Base-by-base conservation (phyloP, 2,113 vertebrate species). In the Ivindomyrus marchei region DNA sequence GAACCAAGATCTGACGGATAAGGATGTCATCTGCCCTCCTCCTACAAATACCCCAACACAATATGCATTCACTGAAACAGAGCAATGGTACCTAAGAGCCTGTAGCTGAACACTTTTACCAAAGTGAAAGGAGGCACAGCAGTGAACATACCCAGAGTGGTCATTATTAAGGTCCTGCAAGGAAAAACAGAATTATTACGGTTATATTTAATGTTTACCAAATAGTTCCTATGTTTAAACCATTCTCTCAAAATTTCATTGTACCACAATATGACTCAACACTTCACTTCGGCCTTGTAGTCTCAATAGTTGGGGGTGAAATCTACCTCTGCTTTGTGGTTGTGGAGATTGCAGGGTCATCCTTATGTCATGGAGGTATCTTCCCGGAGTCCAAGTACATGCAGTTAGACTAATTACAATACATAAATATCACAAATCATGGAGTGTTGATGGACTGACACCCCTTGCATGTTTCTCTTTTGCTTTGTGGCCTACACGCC, bases 161-260 rank as follows among this genome's bases (percentile, higher is more conserved):
- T 93, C 93, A 94, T 90, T 92, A 92, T 56, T 93, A 94, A 94
- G 90, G 92, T 91, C 92, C 93, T 93, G 92, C 91, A 91, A 86
- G 92, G 92, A 15, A 10, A 84, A 84, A 39, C 19, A 47, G 19
- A 42, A 46, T 45, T 47, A 46, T 84, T 24, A 45, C 10, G 0
- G 15, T 85, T 85, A 21, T 42, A 45, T 85, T 77, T 39, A 7
- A 77, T 77, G 27, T 15, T 80, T 80, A 42, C 36, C 4, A 17
- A 80, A 39, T 80, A 39, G 13, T 17, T 80, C 74, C 74, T 80
- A 42, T 42, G 39, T 19, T 42, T 42, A 80, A 80, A 80, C 36
- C n/a, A 42, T 39, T 42, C 11, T 7, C 74, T 42, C 74, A 80
- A 11, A 42, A 42, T 80, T 42, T 42, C 31, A 39, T 39, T 39